Evolutionary conservation across 2,797 vertebrate genomes (phyloP).

Genomic region (Bradypodion ventrale): DNA sequence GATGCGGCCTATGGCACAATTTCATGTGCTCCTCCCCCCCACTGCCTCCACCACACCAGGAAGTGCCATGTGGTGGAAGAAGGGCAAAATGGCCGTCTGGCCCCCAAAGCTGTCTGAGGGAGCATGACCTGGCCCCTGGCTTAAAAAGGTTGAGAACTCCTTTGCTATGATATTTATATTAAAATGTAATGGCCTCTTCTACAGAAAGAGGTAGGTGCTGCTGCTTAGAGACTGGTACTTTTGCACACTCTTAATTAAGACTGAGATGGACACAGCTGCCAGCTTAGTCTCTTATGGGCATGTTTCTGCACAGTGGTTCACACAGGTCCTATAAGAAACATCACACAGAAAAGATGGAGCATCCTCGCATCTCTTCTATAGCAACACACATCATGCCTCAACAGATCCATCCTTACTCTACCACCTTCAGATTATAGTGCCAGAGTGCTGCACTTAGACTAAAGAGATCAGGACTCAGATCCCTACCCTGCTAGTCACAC

Average conservation of each 20-base stretch:
- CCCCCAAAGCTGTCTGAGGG: too few relatives aligned
- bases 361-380: not conserved
- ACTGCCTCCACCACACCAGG: too few relatives aligned
- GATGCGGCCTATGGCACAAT: too few relatives aligned
- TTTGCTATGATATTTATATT: not conserved
- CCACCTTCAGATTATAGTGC: not conserved
- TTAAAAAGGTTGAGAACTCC: too few relatives aligned
- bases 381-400: not conserved
- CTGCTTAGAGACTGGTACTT: not conserved
- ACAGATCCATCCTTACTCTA: not conserved
- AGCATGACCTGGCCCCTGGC: too few relatives aligned
- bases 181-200: not conserved
- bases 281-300: not conserved
- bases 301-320: not conserved
- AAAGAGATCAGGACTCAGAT: too few relatives aligned
- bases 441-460: too few relatives aligned
- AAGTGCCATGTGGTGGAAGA: too few relatives aligned
- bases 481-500: too few relatives aligned
- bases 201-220: not conserved
- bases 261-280: not conserved
- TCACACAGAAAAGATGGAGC: not conserved
- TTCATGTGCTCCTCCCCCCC: too few relatives aligned
- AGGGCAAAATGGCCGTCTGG: too few relatives aligned
- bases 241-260: not conserved
- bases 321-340: not conserved